Evolutionary conservation across 2,113 vertebrate species (phyloP).

Genomic region (Nyctereutes procyonoides): DNA sequence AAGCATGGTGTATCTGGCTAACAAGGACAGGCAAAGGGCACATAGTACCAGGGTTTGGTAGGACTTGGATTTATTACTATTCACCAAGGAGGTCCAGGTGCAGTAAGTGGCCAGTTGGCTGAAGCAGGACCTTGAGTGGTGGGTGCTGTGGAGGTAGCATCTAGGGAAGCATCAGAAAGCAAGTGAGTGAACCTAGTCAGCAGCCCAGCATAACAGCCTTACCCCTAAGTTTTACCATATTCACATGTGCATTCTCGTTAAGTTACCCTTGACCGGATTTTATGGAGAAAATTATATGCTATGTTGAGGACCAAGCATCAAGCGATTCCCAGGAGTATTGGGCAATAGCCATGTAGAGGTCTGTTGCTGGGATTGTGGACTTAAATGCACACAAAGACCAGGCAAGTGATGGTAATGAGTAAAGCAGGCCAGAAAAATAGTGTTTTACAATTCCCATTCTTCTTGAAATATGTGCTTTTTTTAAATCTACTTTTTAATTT

Average conservation of each 20-base stretch:
- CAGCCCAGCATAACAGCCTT: fast-evolving
- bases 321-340: background rate
- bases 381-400: background rate
- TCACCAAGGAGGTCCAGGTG: background rate
- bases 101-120: background rate
- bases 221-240: background rate
- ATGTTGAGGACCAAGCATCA: background rate
- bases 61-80: background rate
- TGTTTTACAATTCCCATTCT: background rate
- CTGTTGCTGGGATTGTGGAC: background rate
- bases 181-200: fast-evolving
- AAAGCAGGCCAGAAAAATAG: background rate
- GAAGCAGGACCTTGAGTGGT: background rate
- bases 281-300: background rate
- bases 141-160: too few relatives aligned
- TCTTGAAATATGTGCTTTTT: background rate
- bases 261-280: background rate
- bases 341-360: background rate
- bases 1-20: background rate
- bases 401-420: background rate
- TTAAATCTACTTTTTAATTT: conserved; percentile 13
- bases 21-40: background rate
- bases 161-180: too few relatives aligned
- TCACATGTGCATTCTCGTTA: background rate
- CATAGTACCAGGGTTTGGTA: background rate